Evolutionary conservation across 2,113 vertebrate genomes (phyloP).

Genomic region (Pedionomus torquatus): DNA sequence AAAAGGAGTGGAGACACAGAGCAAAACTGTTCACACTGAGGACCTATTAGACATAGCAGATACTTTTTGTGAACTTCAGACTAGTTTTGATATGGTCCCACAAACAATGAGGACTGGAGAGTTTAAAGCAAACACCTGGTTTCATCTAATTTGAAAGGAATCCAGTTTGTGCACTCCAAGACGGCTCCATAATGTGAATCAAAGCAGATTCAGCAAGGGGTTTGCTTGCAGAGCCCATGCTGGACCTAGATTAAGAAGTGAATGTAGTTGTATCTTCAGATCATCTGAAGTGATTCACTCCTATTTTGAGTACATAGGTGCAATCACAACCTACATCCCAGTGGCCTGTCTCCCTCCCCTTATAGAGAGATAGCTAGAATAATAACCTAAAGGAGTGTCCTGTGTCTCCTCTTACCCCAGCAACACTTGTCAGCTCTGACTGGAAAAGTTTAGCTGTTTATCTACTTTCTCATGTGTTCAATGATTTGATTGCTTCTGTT

Average conservation of each 20-base stretch:
- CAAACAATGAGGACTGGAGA: neutral
- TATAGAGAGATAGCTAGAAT: neutral
- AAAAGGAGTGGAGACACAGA: neutral
- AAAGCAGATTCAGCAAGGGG: neutral
- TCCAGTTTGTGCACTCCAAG: neutral
- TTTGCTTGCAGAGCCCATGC: neutral
- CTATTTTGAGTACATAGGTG: neutral
- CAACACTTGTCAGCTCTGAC: neutral
- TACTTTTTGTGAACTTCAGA: neutral
- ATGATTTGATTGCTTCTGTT: neutral
- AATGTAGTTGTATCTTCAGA: neutral
- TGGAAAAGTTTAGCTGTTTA: neutral
- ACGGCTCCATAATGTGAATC: neutral
- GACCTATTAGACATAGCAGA: neutral
- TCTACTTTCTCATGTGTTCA: neutral
- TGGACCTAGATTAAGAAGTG: neutral
- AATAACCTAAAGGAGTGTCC: neutral
- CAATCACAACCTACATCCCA: neutral
- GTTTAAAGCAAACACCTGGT: neutral
- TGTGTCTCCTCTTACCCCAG: neutral
- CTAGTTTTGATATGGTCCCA: neutral
- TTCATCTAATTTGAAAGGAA: neutral
- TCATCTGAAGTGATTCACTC: neutral
- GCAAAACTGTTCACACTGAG: neutral
- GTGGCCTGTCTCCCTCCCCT: neutral